Conservation (phyloP, 2,888 invertebrate species). For the Papilio elwesi region DNA sequence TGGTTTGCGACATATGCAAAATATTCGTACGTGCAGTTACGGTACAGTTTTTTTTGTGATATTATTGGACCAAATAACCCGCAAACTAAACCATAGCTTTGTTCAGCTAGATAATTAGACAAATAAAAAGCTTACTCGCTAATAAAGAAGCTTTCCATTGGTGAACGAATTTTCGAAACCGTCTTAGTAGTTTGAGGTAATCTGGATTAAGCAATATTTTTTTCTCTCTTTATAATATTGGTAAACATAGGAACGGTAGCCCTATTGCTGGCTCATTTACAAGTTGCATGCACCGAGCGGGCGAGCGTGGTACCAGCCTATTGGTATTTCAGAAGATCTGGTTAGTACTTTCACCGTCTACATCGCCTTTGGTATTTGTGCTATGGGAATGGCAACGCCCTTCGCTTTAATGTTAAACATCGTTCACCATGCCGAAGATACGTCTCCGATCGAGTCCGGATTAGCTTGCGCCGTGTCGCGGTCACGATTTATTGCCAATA, state of each 20-base stretch:
- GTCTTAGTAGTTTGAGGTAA: too few species aligned
- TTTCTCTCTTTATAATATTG: too few species aligned
- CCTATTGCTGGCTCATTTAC: conserved; percentile 46
- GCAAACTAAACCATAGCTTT: too few species aligned
- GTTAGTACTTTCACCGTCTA: conserved; percentile 77
- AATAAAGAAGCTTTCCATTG: too few species aligned
- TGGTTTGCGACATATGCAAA: too few species aligned
- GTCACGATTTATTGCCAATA: conserved; percentile 35
- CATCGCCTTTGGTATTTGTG: conserved; percentile 74
- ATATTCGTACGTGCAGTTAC: too few species aligned
- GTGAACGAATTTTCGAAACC: too few species aligned
- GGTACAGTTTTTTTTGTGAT: too few species aligned
- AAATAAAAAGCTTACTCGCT: too few species aligned
- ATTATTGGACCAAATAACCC: too few species aligned
- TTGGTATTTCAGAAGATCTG: conserved; percentile 72
- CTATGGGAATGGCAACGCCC: conserved; percentile 64
- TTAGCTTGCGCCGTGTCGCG: conserved; percentile 37
- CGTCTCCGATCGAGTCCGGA: conserved; percentile 34
- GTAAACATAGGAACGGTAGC: conserved; percentile 7
- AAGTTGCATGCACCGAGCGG: conserved; percentile 49
- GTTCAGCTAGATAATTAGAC: too few species aligned
- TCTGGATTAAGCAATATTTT: too few species aligned
- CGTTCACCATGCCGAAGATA: conserved; percentile 48
- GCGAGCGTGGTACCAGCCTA: conserved; percentile 58
- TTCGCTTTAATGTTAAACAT: conserved; percentile 59